These are phyloP conservation scores for Aphaenogaster ashmeadi DNA, from an alignment of 1,140 invertebrate species.

Conservation along the genomic window DNA sequence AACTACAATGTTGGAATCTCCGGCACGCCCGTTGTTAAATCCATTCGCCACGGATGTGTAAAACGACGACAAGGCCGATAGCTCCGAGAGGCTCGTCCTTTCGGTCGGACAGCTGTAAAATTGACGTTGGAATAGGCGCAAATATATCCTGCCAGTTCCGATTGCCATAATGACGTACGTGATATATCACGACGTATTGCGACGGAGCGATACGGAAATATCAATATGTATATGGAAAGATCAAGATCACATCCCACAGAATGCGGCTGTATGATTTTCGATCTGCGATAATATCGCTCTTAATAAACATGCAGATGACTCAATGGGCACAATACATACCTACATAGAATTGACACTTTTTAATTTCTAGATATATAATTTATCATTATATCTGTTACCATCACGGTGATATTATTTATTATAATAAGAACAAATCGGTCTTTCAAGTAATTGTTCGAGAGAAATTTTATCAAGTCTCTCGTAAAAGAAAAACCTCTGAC, in stretches of 20 bases:
- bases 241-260: conserved; percentile 19
- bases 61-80: conserved; percentile 62
- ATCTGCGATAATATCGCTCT: conserved; percentile 17
- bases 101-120: conserved; percentile 68
- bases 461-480: background rate
- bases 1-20: conserved; percentile 65
- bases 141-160: conserved; percentile 46
- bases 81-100: conserved; percentile 40
- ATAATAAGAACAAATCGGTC: background rate
- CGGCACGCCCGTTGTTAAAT: conserved; percentile 58
- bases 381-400: background rate
- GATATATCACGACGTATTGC: conserved; percentile 36
- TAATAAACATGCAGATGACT: conserved; percentile 5
- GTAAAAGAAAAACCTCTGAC: background rate
- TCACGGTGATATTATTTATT: background rate
- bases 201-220: conserved; percentile 27
- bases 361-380: background rate
- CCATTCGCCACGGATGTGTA: conserved; percentile 62
- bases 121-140: conserved; percentile 56
- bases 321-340: background rate
- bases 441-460: background rate
- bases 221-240: conserved; percentile 22
- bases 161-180: conserved; percentile 29
- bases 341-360: background rate
- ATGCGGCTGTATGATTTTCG: background rate